A percentile compares a stretch with the other conserved stretches of the same genome.
phyloP scores from a whole-genome alignment of 1,140 invertebrate species.

The Littorina saxatilis region DNA sequence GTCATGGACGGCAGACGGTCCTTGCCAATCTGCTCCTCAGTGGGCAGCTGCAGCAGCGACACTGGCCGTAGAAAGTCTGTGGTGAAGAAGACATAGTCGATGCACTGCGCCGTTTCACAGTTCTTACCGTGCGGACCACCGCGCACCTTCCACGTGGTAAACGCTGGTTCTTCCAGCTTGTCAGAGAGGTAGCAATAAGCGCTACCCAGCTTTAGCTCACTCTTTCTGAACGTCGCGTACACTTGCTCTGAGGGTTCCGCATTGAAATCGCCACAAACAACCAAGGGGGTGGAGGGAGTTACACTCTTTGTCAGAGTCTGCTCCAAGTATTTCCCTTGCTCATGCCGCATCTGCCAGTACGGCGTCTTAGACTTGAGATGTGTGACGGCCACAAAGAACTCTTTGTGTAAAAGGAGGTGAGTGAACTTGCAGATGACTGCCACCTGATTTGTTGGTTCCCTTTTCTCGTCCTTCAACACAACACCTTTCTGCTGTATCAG shows the following conservation, averaged over 20 bases:
- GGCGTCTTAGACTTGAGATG: constrained; percentile 86
- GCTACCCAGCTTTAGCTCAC: constrained; percentile 70
- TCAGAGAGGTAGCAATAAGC: constrained; percentile 64
- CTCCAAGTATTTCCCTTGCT: constrained; percentile 86
- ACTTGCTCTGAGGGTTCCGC: constrained; percentile 86
- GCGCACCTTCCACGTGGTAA: constrained; percentile 88
- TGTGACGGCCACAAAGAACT: constrained; percentile 84
- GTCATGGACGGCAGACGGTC: constrained; percentile 82
- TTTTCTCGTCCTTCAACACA: constrained; percentile 84
- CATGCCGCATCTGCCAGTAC: constrained; percentile 79
- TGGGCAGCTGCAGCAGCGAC: constrained; percentile 82
- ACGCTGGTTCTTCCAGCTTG: constrained; percentile 79
- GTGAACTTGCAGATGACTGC: constrained; percentile 78
- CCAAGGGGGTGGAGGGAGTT: constrained; percentile 76
- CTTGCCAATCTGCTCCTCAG: constrained; percentile 82
- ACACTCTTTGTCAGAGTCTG: constrained; percentile 78
- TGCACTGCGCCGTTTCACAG: constrained; percentile 83
- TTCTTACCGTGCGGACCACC: constrained; percentile 55
- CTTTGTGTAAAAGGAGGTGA: constrained; percentile 47
- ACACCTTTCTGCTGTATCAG: constrained; percentile 80
- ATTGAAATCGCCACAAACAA: constrained; percentile 88
- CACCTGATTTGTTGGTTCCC: constrained; percentile 85
- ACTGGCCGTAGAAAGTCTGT: constrained; percentile 79
- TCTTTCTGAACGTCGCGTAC: constrained; percentile 75
- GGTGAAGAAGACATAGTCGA: constrained; percentile 88